Percentiles rank a stretch among this genome's conserved stretches.
Conservation (phyloP, 2,113 vertebrate species). For the Burhinus bistriatus region DNA sequence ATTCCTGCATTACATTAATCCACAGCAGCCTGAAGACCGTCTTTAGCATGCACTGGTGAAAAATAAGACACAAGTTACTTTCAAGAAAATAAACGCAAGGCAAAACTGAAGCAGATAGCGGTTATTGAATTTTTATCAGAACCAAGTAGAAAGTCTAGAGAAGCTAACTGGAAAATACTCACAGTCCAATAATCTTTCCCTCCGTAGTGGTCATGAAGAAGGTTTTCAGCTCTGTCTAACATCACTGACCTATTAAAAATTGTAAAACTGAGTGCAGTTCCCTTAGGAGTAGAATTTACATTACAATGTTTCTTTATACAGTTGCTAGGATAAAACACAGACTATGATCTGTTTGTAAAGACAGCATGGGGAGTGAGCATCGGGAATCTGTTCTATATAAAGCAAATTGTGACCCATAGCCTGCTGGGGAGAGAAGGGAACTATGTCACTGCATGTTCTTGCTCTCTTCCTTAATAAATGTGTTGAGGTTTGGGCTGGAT, state of each 20-base stretch:
- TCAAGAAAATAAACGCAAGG: neutral
- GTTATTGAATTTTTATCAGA: neutral
- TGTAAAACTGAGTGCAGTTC: constrained; percentile 19
- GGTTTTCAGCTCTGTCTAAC: constrained; percentile 95
- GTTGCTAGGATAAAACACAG: neutral
- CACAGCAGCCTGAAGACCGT: neutral
- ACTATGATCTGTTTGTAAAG: neutral
- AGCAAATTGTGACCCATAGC: neutral
- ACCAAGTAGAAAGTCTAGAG: neutral
- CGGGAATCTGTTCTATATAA: neutral
- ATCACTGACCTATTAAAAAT: constrained; percentile 84
- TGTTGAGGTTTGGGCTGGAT: too few species aligned
- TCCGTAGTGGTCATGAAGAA: constrained; percentile 96
- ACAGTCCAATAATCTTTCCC: constrained; percentile 97
- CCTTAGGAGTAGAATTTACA: neutral
- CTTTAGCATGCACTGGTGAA: neutral
- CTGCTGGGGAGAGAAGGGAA: neutral
- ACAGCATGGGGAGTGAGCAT: neutral
- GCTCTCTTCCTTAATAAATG: neutral
- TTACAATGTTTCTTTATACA: neutral
- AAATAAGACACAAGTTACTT: neutral
- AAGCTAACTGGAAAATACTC: constrained; percentile 68
- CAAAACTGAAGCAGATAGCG: neutral
- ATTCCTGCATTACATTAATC: neutral
- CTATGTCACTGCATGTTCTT: neutral